A percentile compares a stretch with the other conserved stretches of the same genome.
phyloP scores from a whole-genome alignment of 2,113 vertebrate species.

The Atlantisia rogersi region DNA sequence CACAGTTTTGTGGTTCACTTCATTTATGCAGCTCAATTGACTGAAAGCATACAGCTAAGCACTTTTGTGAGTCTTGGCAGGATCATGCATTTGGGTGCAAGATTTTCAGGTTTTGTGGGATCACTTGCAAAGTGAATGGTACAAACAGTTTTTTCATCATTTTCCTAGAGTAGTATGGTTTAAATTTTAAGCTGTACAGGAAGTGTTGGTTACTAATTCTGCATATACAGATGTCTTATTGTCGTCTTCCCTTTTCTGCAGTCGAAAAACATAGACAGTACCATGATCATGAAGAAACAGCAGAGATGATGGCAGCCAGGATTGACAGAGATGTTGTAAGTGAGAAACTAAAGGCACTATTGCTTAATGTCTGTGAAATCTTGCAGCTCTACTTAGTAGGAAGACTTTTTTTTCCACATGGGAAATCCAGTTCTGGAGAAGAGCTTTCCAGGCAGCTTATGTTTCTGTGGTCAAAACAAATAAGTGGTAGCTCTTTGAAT shows the following conservation, averaged over 20 bases:
- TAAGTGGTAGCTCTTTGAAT: neutral
- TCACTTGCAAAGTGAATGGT: neutral
- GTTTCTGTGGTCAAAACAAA: neutral
- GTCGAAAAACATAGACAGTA: conserved; percentile 79
- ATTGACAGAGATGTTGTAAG: conserved; percentile 95
- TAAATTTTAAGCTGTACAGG: neutral
- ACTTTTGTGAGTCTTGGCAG: neutral
- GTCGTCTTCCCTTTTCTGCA: conserved; percentile 24
- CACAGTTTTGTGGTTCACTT: neutral
- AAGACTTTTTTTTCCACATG: neutral
- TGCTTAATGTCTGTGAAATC: neutral
- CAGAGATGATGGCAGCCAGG: conserved; percentile 81
- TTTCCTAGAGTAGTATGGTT: neutral
- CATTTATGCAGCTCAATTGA: neutral
- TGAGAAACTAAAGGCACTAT: neutral
- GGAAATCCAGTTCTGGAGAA: neutral
- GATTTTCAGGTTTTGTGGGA: neutral
- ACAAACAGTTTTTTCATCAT: neutral
- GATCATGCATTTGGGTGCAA: neutral
- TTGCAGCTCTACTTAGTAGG: neutral
- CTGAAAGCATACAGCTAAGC: neutral
- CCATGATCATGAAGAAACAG: conserved; percentile 76
- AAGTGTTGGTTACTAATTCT: neutral
- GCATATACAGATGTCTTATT: neutral
- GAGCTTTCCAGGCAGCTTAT: neutral